phyloP scores from a whole-genome alignment of 2,797 vertebrate genomes.

The Iguana delicatissima region DNA sequence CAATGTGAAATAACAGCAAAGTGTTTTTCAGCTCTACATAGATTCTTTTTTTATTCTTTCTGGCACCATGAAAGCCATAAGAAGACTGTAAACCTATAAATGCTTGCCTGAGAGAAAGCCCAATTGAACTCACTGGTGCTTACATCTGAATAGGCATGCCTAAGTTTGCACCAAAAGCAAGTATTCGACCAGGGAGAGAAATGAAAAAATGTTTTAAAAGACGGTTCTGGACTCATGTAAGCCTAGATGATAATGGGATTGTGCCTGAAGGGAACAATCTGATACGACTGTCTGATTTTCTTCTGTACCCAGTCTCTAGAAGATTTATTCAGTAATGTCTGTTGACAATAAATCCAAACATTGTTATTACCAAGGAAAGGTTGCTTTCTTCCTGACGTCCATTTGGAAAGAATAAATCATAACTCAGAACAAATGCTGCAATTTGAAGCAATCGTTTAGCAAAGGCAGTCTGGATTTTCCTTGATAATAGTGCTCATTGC shows the following conservation, averaged over 20 bases:
- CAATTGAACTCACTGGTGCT: no score
- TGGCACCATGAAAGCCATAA: no score
- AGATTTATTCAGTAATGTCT: slow-evolving; percentile 37
- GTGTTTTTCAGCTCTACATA: no score
- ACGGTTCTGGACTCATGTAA: not conserved
- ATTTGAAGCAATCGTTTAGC: slow-evolving; percentile 50
- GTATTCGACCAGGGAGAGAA: not conserved
- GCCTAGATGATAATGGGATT: not conserved
- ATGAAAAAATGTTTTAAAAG: not conserved
- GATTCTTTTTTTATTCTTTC: no score
- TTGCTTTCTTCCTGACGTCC: slow-evolving; percentile 38
- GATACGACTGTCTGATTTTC: slow-evolving; percentile 18
- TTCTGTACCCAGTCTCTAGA: not conserved
- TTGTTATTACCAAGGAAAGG: slow-evolving; percentile 37
- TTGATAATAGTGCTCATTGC: not conserved
- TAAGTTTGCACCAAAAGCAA: no score
- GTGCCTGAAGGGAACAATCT: slow-evolving; percentile 13
- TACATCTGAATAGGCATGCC: no score
- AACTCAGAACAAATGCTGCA: slow-evolving; percentile 59
- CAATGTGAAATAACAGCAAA: no score
- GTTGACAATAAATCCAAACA: slow-evolving; percentile 42
- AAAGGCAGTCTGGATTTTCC: slow-evolving; percentile 48
- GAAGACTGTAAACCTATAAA: no score
- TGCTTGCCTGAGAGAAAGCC: no score
- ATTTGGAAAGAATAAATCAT: slow-evolving; percentile 48